Evolutionary conservation across 1,140 invertebrate species (phyloP).

Genomic region (Halictus rubicundus): DNA sequence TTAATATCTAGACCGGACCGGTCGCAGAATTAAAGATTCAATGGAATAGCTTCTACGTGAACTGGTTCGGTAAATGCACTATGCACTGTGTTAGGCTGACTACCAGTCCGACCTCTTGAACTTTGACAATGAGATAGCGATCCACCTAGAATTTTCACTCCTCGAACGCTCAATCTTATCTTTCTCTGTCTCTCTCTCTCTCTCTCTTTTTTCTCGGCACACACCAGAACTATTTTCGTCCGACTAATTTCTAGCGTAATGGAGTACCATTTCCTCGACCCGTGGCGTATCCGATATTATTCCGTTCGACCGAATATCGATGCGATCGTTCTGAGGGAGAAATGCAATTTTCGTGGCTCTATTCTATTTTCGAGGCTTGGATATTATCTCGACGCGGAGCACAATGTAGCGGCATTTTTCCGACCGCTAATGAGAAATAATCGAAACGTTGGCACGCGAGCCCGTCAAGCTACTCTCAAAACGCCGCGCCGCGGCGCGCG

Average conservation of each 20-base stretch:
- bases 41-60: not conserved
- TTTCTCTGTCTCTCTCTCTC: too few species aligned
- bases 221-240: too few species aligned
- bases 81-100: too few species aligned
- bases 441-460: not conserved
- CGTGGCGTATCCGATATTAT: not conserved
- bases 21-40: not conserved
- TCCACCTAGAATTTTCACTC: too few species aligned
- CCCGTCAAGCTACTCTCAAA: conserved; percentile 16
- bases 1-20: conserved; percentile 2
- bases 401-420: conserved; percentile 16
- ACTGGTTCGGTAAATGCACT: too few species aligned
- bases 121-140: too few species aligned
- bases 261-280: not conserved
- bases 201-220: too few species aligned
- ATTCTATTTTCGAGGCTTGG: not conserved
- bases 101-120: too few species aligned
- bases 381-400: not conserved
- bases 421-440: not conserved
- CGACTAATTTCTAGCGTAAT: not conserved
- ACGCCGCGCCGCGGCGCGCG: not conserved
- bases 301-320: not conserved
- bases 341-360: not conserved
- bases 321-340: too few species aligned
- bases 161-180: too few species aligned